Conservation (phyloP, 2,888 invertebrate genomes). For the Himalopsyche anomala region DNA sequence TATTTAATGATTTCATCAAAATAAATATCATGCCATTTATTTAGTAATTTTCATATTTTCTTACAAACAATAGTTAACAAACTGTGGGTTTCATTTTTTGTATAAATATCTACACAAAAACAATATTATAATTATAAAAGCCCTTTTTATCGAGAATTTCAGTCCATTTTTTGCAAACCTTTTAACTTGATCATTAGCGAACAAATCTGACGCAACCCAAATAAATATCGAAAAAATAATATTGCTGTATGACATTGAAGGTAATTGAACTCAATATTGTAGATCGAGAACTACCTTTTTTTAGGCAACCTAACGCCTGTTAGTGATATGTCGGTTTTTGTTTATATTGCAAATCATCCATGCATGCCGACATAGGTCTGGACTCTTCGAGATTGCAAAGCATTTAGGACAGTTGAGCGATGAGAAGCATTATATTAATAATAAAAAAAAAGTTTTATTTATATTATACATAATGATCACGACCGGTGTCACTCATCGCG, state of each 20-base stretch:
- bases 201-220: constrained; percentile 8
- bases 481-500: no score
- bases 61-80: no score
- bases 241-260: constrained; percentile 2
- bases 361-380: constrained; percentile 26
- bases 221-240: neutral
- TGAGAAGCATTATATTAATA: neutral
- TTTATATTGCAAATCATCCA: constrained; percentile 42
- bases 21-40: no score
- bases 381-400: neutral
- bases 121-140: no score
- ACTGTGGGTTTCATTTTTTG: no score
- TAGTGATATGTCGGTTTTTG: constrained; percentile 31
- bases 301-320: neutral
- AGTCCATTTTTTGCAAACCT: neutral
- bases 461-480: no score
- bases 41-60: no score
- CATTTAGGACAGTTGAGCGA: neutral
- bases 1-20: no score
- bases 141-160: no score
- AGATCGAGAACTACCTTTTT: neutral
- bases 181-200: neutral
- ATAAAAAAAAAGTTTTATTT: no score
- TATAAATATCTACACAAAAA: no score
- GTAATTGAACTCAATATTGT: constrained; percentile 22